Evolutionary conservation across 23 tunicate genomes (phyloP).

Genomic region (Ciona savignyi): DNA sequence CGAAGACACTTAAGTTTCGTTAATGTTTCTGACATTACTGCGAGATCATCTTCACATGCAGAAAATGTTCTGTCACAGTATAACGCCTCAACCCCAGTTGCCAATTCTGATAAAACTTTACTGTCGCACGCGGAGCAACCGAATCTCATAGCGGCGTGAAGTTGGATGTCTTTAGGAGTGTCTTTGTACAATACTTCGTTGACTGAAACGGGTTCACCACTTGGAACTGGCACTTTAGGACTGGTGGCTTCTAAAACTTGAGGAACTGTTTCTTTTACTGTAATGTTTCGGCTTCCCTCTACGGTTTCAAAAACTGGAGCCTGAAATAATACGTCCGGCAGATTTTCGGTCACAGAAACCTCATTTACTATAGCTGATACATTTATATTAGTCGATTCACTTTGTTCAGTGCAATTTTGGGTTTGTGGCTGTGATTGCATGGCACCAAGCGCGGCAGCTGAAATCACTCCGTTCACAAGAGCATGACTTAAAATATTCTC

Average conservation of each 20-base stretch:
- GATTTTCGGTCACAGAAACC: no score
- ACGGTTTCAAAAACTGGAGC: not conserved
- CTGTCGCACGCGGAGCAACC: not conserved
- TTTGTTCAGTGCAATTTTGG: not conserved
- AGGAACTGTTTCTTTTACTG: not conserved
- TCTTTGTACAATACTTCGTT: no score
- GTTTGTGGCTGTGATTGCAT: constrained; percentile 1
- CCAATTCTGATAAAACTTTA: not conserved
- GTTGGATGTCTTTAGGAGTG: constrained; percentile 5
- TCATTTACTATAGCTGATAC: no score
- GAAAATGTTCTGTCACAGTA: constrained; percentile 16
- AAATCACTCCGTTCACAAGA: constrained; percentile 9
- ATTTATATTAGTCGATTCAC: not conserved
- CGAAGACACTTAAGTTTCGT: constrained; percentile 2
- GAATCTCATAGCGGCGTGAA: constrained; percentile 5
- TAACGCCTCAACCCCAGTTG: constrained; percentile 9
- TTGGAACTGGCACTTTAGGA: not conserved
- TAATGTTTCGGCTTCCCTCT: not conserved
- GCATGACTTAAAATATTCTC: constrained; percentile 10
- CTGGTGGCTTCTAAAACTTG: not conserved
- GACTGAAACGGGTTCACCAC: no score
- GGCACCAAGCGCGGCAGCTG: not conserved
- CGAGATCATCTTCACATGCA: not conserved
- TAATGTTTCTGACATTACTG: constrained; percentile 3
- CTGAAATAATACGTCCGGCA: no score